Conservation (phyloP, 2,113 vertebrate genomes). For the Mesitornis unicolor region DNA sequence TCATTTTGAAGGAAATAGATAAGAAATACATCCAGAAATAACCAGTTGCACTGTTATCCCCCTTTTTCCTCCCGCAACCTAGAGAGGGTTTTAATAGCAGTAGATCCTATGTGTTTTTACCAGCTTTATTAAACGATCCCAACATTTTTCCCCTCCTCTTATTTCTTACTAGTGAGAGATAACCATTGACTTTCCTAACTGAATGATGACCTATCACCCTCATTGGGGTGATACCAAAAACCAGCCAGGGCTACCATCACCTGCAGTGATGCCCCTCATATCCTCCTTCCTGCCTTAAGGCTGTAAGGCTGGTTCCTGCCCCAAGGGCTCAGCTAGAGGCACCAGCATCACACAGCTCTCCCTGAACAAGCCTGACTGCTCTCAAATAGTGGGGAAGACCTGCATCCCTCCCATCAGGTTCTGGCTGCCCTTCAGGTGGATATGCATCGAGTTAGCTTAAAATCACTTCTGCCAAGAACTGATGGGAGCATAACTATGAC, state of each 20-base stretch:
- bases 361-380: background rate
- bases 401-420: background rate
- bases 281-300: background rate
- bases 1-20: background rate
- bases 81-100: background rate
- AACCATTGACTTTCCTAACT: background rate
- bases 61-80: background rate
- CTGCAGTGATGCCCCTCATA: background rate
- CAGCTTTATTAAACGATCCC: background rate
- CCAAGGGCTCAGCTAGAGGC: background rate
- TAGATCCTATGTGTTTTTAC: background rate
- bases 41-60: background rate
- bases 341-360: background rate
- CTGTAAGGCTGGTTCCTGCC: background rate
- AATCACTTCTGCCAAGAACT: background rate
- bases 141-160: background rate
- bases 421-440: background rate
- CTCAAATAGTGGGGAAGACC: fast-evolving
- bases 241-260: background rate
- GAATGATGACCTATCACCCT: background rate
- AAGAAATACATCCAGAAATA: background rate
- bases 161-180: background rate
- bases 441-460: background rate
- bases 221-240: no score
- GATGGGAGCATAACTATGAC: fast-evolving